phyloP scores from a whole-genome alignment of 2,113 vertebrate species.

The Notechis scutatus region DNA sequence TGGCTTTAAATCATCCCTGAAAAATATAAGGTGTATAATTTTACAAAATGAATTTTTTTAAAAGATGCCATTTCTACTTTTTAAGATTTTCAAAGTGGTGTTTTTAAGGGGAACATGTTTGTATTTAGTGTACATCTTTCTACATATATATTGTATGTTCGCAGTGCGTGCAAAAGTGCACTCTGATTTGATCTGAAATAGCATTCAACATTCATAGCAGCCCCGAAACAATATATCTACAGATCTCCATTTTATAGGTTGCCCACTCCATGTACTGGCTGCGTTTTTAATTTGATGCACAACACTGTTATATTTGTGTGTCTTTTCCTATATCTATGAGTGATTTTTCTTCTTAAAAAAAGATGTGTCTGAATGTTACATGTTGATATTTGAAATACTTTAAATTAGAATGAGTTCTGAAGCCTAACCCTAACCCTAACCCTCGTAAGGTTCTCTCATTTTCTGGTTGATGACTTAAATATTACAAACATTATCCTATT shows the following conservation, averaged over 20 bases:
- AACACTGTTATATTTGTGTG: neutral
- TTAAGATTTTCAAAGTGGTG: neutral
- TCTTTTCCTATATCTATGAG: neutral
- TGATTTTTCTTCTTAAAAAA: neutral
- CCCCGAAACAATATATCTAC: neutral
- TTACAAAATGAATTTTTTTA: neutral
- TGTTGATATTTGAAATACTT: neutral
- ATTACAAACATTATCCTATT: neutral
- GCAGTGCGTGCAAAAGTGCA: neutral
- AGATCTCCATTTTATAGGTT: neutral
- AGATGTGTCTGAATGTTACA: neutral
- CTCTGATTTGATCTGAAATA: neutral
- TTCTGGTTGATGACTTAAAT: neutral
- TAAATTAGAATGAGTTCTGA: neutral
- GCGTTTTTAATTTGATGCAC: neutral
- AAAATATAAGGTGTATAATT: constrained; percentile 12
- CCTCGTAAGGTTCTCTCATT: neutral
- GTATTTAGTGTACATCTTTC: neutral
- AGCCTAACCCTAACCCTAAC: too few species aligned
- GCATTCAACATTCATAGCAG: neutral
- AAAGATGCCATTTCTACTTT: neutral
- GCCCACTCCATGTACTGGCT: neutral
- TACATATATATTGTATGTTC: neutral
- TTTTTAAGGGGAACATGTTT: neutral
- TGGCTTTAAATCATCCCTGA: constrained; percentile 11